Conservation (phyloP, 2,888 invertebrate species). For the Hermaeophaga mercurialis region DNA sequence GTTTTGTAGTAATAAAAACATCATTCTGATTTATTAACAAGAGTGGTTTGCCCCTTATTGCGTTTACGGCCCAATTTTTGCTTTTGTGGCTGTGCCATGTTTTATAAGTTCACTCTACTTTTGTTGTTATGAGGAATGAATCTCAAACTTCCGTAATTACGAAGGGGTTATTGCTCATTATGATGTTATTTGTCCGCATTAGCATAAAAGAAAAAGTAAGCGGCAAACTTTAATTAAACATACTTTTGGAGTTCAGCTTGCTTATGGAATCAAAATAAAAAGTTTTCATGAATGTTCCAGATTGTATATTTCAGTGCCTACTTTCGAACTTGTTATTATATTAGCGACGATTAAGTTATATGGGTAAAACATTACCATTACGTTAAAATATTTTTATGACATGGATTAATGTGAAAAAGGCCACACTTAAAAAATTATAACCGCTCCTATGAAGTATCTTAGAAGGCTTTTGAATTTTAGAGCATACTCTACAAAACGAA, state of each 20-base stretch:
- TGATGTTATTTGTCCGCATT: slow-evolving; percentile 19
- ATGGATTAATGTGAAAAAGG: too few relatives aligned
- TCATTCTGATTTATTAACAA: slow-evolving; percentile 48
- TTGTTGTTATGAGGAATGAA: slow-evolving; percentile 22
- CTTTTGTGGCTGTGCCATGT: slow-evolving; percentile 33
- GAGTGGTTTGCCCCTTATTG: slow-evolving; percentile 39
- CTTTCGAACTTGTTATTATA: too few relatives aligned
- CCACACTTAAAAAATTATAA: too few relatives aligned
- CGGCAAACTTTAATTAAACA: slow-evolving; percentile 14
- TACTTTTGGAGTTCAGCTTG: slow-evolving; percentile 1
- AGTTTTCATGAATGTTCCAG: too few relatives aligned
- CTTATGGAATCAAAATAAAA: too few relatives aligned
- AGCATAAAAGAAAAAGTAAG: slow-evolving; percentile 18
- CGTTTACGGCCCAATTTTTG: slow-evolving; percentile 43
- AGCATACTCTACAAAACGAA: too few relatives aligned
- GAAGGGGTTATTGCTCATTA: slow-evolving; percentile 25
- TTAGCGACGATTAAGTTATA: too few relatives aligned
- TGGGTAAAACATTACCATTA: too few relatives aligned
- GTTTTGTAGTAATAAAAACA: slow-evolving; percentile 46
- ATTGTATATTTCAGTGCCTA: too few relatives aligned
- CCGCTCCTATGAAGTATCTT: too few relatives aligned
- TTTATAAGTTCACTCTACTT: slow-evolving; percentile 30
- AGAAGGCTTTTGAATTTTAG: too few relatives aligned
- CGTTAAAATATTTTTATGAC: too few relatives aligned
- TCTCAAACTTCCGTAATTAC: slow-evolving; percentile 27